Percentiles rank a stretch among this genome's conserved stretches.
Conservation (phyloP, 23 tunicate genomes). For the Styela clava region DNA sequence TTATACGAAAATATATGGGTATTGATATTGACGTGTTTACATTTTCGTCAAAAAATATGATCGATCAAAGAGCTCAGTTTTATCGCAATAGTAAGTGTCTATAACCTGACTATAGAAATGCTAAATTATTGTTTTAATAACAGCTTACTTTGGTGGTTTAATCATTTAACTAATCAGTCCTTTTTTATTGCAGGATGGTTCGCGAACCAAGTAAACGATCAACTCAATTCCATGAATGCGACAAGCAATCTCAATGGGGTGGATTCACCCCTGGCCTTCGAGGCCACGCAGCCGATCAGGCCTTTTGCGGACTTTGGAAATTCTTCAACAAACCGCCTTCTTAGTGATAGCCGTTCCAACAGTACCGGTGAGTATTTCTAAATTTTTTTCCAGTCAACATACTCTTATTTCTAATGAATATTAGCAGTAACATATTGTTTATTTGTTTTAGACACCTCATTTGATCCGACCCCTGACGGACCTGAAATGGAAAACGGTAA, state of each 20-base stretch:
- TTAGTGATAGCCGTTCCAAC: not conserved
- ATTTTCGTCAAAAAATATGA: not conserved
- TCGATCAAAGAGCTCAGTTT: constrained; percentile 17
- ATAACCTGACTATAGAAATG: not conserved
- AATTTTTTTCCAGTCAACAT: no score
- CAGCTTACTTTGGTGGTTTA: no score
- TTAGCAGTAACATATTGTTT: no score
- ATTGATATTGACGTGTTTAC: not conserved
- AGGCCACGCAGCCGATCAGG: constrained; percentile 2
- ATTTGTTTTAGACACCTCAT: constrained; percentile 8
- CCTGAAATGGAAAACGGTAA: constrained; percentile 20
- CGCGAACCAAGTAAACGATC: constrained; percentile 4
- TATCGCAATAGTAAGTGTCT: not conserved
- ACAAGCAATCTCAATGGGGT: not conserved
- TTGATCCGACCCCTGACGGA: constrained; percentile 18
- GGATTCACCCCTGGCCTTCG: constrained; percentile 22
- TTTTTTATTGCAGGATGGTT: constrained; percentile 23
- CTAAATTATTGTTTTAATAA: not conserved
- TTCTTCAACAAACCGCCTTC: constrained; percentile 5
- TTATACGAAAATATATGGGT: not conserved
- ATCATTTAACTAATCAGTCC: not conserved
- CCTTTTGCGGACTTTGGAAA: constrained; percentile 6
- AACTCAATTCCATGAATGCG: constrained; percentile 1
- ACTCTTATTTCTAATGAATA: no score
- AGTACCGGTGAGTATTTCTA: not conserved